Evolutionary conservation across 30 jellyfish, hydroid and myxozoan genomes (phyloP).

Genomic region (Pelagia noctiluca): DNA sequence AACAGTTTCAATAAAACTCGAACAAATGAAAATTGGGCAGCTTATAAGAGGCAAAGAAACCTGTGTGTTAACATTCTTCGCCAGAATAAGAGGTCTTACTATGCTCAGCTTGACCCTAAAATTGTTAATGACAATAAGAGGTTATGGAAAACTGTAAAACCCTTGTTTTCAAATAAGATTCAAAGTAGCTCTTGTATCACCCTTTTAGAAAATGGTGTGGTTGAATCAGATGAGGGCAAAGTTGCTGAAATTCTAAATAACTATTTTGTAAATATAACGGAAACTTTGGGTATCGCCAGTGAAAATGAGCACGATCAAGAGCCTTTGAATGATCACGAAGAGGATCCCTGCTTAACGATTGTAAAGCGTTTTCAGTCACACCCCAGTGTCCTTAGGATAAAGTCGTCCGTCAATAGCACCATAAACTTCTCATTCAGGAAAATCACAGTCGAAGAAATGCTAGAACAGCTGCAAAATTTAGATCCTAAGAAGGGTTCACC

Average conservation of each 20-base stretch:
- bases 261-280: too few relatives aligned
- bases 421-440: too few relatives aligned
- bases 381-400: slow-evolving; percentile 30
- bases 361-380: too few relatives aligned
- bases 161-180: too few relatives aligned
- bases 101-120: slow-evolving; percentile 24
- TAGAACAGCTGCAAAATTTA: too few relatives aligned
- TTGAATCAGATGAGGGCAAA: too few relatives aligned
- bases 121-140: slow-evolving; percentile 19
- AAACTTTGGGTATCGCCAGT: slow-evolving; percentile 15
- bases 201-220: too few relatives aligned
- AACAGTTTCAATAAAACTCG: slow-evolving; percentile 26
- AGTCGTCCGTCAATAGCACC: slow-evolving; percentile 35
- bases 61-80: slow-evolving; percentile 12
- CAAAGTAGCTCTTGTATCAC: too few relatives aligned
- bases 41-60: slow-evolving; percentile 34
- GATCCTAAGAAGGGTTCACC: too few relatives aligned
- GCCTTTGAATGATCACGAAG: slow-evolving; percentile 38
- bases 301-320: slow-evolving; percentile 30
- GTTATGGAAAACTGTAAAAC: slow-evolving; percentile 2
- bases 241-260: not conserved
- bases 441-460: slow-evolving; percentile 32
- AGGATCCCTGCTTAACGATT: slow-evolving; percentile 34
- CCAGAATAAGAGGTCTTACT: slow-evolving; percentile 32
- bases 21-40: slow-evolving; percentile 21